phyloP scores from a whole-genome alignment of 2,113 vertebrate species.

The Oostethus manadensis region DNA sequence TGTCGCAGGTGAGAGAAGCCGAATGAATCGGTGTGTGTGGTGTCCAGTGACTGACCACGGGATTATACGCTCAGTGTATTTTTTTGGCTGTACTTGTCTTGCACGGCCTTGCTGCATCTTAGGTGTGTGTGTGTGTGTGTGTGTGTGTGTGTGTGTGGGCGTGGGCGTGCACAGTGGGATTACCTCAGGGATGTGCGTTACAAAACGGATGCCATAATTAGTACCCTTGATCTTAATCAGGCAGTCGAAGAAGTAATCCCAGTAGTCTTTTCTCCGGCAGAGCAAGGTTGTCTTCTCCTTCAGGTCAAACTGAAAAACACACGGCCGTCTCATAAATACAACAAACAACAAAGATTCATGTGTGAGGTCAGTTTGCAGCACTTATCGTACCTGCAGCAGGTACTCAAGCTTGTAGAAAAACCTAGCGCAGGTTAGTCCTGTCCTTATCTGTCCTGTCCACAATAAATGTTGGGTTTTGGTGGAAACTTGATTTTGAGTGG shows the following conservation, averaged over 20 bases:
- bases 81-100: conserved; percentile 20
- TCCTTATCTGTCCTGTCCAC: no score
- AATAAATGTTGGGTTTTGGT: conserved; percentile 10
- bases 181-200: conserved; percentile 93
- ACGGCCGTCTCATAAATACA: conserved; percentile 8
- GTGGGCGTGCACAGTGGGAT: conserved; percentile 43
- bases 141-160: conserved; percentile 17
- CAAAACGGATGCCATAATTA: conserved; percentile 94
- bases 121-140: conserved; percentile 11
- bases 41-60: conserved; percentile 19
- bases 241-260: conserved; percentile 96
- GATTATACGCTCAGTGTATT: conserved; percentile 39
- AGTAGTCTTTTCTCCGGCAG: conserved; percentile 91
- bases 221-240: conserved; percentile 90
- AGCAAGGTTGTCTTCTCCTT: conserved; percentile 90
- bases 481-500: conserved; percentile 25
- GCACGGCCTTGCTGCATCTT: conserved; percentile 10
- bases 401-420: conserved; percentile 96
- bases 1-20: conserved; percentile 6
- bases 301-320: conserved; percentile 83
- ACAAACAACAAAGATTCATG: background rate
- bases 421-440: conserved; percentile 85
- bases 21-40: conserved; percentile 27
- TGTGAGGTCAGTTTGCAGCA: no score
- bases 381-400: conserved; percentile 72